A percentile compares a stretch with the other conserved stretches of the same genome.
Evolutionary conservation across 2,113 vertebrate genomes (phyloP).

Genomic region (Plecturocebus donacophilus): DNA sequence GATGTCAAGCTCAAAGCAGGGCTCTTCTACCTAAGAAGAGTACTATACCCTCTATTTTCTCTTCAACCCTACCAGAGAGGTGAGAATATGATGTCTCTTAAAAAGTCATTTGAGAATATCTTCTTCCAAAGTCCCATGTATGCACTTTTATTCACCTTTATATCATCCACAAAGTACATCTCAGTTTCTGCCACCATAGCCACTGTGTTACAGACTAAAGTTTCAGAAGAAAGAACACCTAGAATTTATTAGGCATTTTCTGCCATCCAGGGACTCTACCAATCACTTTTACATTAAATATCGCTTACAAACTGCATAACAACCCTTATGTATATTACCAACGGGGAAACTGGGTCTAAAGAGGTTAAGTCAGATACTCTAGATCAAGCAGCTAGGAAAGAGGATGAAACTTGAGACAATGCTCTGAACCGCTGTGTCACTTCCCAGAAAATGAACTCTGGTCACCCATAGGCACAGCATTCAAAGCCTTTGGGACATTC

Average conservation of each 20-base stretch:
- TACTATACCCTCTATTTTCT: neutral
- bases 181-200: neutral
- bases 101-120: neutral
- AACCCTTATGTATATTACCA: neutral
- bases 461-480: neutral
- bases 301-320: neutral
- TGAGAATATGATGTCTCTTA: neutral
- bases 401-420: neutral
- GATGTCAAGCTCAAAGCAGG: neutral
- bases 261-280: neutral
- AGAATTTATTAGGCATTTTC: neutral
- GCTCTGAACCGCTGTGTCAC: neutral
- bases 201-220: neutral
- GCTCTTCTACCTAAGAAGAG: neutral
- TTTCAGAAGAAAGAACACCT: neutral
- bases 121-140: neutral
- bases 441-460: neutral
- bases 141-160: neutral
- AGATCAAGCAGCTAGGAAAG: neutral
- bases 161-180: neutral
- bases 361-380: neutral
- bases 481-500: neutral
- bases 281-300: neutral
- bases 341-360: neutral
- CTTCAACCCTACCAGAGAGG: neutral